Evolutionary conservation across 2,113 vertebrate genomes (phyloP), one percentile per base, ranked within the genome.

Genomic region (Oplegnathus fasciatus): DNA sequence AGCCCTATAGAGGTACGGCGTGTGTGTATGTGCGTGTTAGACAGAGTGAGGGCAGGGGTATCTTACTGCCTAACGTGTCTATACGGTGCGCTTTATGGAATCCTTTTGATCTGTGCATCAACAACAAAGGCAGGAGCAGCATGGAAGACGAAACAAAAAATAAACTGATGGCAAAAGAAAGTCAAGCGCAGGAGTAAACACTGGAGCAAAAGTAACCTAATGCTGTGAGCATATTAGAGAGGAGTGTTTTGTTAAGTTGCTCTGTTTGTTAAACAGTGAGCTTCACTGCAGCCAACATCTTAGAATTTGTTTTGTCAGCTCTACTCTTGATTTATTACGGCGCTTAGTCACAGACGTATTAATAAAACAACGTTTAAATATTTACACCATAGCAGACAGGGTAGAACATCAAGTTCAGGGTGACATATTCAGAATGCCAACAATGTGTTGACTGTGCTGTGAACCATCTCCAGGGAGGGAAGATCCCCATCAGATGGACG

Each of bases 401-500:
- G 3, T 20, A 70, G 61, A 81, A 32, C 34, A 30, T 58, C 1
- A 17, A 9, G 68, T 77, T 70, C 24, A 70, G 20, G 24, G 9
- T 54, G 84, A 68, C 60, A 32, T 65, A 60, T 75, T 64, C 20
- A n/a, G 30, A 28, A 18, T n/a, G 62, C 42, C 69, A 52, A 62
- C 11, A 65, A 55, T 83, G 52, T 75, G 44, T 42, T 87, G 68
- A 83, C 72, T 62, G 66, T 79, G 9, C 62, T 75, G 52, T 48
- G 66, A 52, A 42, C 26, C n/a, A 15, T 86, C 77, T 72, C 14
- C 74, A 96, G 95, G 95, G 95, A 57, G 95, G 95, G 18, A 96
- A 96, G 90, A 96, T 96, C 55, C 95, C 95, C 44, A 96, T 96
- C 86, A 92, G 95, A 70, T 96, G 95, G 95, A 96, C 95, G 1